Conservation (phyloP, 2,797 vertebrate genomes). For the Microctenopoma lineatum region DNA sequence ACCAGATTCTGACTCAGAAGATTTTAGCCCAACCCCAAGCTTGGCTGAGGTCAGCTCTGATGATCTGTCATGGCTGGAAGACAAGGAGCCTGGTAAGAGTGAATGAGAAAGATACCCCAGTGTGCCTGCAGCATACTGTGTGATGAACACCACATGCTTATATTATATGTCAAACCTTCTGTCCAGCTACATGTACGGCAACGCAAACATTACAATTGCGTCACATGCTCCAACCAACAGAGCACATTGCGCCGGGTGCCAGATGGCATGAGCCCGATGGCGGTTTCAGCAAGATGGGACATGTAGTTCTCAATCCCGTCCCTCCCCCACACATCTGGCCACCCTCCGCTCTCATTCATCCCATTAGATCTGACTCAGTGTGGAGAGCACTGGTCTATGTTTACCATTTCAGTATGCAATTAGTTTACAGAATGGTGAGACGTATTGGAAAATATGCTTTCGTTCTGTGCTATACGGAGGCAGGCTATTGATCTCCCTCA, state of each 20-base stretch:
- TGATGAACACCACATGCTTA: constrained; percentile 13
- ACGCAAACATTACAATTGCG: constrained; percentile 22
- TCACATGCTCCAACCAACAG: constrained; percentile 10
- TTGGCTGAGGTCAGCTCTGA: constrained; percentile 85
- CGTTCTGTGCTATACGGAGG: not conserved
- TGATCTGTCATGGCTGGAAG: constrained; percentile 80
- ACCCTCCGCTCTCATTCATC: constrained; percentile 41
- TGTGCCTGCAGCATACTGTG: not conserved
- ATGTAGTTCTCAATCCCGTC: constrained; percentile 27
- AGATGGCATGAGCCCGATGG: constrained; percentile 44
- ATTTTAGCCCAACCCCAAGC: constrained; percentile 83
- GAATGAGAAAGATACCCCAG: constrained; percentile 3
- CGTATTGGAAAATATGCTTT: not conserved
- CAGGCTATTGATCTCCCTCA: not conserved
- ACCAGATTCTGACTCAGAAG: constrained; percentile 76
- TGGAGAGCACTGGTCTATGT: not conserved
- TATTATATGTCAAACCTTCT: constrained; percentile 21
- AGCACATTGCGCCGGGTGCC: constrained; percentile 9
- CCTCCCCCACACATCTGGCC: constrained; percentile 64
- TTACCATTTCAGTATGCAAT: constrained; percentile 11
- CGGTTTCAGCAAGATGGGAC: constrained; percentile 45
- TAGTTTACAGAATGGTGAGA: constrained; percentile 1
- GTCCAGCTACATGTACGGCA: constrained; percentile 7
- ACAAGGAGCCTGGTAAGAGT: constrained; percentile 74
- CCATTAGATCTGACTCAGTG: constrained; percentile 34